Base-by-base conservation (phyloP, 2,113 vertebrate genomes). In the Vanacampus margaritifer region DNA sequence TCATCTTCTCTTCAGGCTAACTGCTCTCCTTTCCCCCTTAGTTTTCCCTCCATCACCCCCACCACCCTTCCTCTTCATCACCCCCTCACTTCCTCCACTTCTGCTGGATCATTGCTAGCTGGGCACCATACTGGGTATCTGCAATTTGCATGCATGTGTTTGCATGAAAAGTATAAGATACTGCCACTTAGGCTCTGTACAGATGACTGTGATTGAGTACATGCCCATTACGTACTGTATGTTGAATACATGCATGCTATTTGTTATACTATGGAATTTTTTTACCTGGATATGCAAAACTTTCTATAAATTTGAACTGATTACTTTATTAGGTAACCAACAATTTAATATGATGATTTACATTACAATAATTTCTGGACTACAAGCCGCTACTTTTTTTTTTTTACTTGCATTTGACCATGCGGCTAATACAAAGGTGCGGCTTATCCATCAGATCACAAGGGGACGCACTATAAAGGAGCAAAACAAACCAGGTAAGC, bases 61-160 rank as follows among this genome's bases (percentile, higher is more conserved):
- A 71, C 75, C 82, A 76, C 72, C 71, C 39, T 70, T 56, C 32
- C 75, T 65, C 65, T 63, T 65, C 79, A 79, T 70, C 76, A 54
- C 71, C 75, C 60, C 78, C 79, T 73, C 74, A 66, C 56, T 59
- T 76, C 39, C 80, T 57, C 26, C 72, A 59, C 41, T 65, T 71
- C 79, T 81, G 78, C 68, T 79, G 84, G 85, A 85, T 72, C 51
- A 73, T 23, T 48, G 2, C 73, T 83, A 81, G 58, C 74, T 71
- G 71, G 77, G 16, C 80, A 62, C 65, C 74, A 23, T n/a, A 63
- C 76, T 23, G 78, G 86, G 75, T 89, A 88, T 79, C 76, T 78
- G 67, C 59, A 76, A 60, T 21, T 68, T 36, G 63, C 72, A 68
- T 63, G 17, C 61, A 50, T 62, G 21, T 54, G 24, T 74, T 68